A percentile compares a stretch with the other conserved stretches of the same genome.
phyloP scores from a whole-genome alignment of 2,113 vertebrate genomes.

The Nibea coibor region DNA sequence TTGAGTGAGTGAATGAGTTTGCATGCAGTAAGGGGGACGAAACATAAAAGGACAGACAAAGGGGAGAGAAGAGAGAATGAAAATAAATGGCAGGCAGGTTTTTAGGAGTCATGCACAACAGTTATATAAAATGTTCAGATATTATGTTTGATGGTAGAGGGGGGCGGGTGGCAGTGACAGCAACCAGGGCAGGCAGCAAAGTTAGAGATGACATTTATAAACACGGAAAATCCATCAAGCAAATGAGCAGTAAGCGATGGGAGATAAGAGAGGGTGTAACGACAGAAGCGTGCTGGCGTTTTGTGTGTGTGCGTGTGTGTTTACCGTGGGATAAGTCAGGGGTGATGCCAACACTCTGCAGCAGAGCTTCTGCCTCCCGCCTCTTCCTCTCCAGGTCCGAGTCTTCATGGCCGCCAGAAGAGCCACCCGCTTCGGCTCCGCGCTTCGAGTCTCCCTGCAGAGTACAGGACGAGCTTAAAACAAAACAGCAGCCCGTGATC shows the following conservation, averaged over 20 bases:
- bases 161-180: constrained; percentile 26
- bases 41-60: constrained; percentile 61
- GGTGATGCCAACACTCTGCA: constrained; percentile 96
- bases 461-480: background rate
- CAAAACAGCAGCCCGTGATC: background rate
- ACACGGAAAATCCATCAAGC: constrained; percentile 32
- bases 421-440: constrained; percentile 72
- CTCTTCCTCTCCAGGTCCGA: constrained; percentile 98
- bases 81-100: constrained; percentile 78
- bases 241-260: constrained; percentile 24
- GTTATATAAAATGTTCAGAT: constrained; percentile 53
- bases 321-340: constrained; percentile 92
- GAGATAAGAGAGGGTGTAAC: constrained; percentile 32
- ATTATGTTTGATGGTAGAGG: constrained; percentile 19
- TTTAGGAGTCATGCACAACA: constrained; percentile 72
- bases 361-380: constrained; percentile 95
- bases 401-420: constrained; percentile 88
- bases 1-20: constrained; percentile 56
- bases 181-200: constrained; percentile 37
- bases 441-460: constrained; percentile 78
- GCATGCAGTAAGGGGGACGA: constrained; percentile 71
- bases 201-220: constrained; percentile 46
- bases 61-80: constrained; percentile 78
- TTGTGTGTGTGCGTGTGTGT: constrained; percentile 27
- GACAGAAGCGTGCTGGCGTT: constrained; percentile 35